These are phyloP conservation scores for Macaca fascicularis DNA, from an alignment of 2,113 vertebrate genomes.

Conservation along the genomic window DNA sequence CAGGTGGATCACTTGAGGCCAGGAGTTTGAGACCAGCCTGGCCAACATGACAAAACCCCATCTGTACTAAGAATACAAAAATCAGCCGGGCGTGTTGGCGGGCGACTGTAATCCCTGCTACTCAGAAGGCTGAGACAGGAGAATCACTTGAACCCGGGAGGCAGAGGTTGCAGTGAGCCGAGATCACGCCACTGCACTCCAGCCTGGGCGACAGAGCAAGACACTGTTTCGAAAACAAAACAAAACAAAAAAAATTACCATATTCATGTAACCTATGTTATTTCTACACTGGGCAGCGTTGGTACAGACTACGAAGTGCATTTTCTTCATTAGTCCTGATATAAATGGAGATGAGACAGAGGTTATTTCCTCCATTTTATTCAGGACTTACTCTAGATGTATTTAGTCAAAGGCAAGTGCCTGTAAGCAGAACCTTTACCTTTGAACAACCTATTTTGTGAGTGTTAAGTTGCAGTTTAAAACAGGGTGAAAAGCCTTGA, in stretches of 20 bases:
- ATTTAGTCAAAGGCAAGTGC: not conserved
- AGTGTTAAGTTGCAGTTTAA: constrained; percentile 9
- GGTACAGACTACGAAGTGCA: not conserved
- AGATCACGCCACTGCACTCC: no score
- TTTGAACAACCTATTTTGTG: constrained; percentile 56
- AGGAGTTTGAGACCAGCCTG: no score
- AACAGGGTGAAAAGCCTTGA: constrained; percentile 46
- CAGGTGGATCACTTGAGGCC: no score
- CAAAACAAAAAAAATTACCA: not conserved
- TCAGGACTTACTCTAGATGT: not conserved
- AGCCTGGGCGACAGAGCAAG: no score
- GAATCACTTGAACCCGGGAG: no score
- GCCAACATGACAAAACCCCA: no score
- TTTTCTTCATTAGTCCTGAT: not conserved
- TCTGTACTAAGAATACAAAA: no score
- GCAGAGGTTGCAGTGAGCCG: no score
- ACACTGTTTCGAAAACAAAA: no score
- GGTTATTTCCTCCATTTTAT: not conserved
- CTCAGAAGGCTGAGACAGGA: no score
- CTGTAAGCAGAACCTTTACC: constrained; percentile 43
- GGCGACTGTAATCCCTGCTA: no score
- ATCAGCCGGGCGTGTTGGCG: no score
- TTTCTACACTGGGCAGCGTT: not conserved
- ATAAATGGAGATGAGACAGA: not conserved
- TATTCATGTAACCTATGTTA: not conserved